Conservation (phyloP, 2,113 vertebrate species). For the Cyprinodon brontotheroides region DNA sequence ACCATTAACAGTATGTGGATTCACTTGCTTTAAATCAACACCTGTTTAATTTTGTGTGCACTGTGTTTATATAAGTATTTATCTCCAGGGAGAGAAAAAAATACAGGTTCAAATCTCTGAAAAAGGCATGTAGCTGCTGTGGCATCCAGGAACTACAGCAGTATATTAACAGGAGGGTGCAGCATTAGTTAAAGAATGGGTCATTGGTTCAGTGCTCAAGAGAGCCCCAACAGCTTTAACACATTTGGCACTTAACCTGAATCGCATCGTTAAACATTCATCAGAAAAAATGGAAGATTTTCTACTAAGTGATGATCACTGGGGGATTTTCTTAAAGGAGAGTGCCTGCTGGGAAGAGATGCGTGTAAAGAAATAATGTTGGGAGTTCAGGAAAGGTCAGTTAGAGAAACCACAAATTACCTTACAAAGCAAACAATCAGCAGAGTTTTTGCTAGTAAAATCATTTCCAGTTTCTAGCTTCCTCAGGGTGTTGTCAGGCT, state of each 20-base stretch:
- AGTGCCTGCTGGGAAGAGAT: slow-evolving; percentile 1
- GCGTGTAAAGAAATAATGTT: slow-evolving; percentile 36
- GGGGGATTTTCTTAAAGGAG: slow-evolving; percentile 32
- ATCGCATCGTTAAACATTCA: slow-evolving; percentile 51
- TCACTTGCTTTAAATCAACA: slow-evolving; percentile 10
- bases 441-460: not conserved
- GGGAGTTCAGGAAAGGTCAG: slow-evolving; percentile 34
- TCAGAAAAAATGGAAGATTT: slow-evolving; percentile 36
- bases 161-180: slow-evolving; percentile 34
- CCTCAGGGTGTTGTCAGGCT: not conserved
- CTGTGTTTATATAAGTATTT: not conserved
- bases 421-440: not conserved
- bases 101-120: not conserved
- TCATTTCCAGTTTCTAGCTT: not conserved
- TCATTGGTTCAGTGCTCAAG: slow-evolving; percentile 28
- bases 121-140: not conserved
- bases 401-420: not conserved
- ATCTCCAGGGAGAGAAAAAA: not conserved
- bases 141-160: slow-evolving; percentile 6
- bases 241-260: slow-evolving; percentile 54
- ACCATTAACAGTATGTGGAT: not conserved
- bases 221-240: slow-evolving; percentile 41
- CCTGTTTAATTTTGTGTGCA: slow-evolving; percentile 30
- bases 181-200: slow-evolving; percentile 24
- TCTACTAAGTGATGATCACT: slow-evolving; percentile 22